phyloP scores from a whole-genome alignment of 1,140 invertebrate genomes.

The Propsilocerus akamusi region DNA sequence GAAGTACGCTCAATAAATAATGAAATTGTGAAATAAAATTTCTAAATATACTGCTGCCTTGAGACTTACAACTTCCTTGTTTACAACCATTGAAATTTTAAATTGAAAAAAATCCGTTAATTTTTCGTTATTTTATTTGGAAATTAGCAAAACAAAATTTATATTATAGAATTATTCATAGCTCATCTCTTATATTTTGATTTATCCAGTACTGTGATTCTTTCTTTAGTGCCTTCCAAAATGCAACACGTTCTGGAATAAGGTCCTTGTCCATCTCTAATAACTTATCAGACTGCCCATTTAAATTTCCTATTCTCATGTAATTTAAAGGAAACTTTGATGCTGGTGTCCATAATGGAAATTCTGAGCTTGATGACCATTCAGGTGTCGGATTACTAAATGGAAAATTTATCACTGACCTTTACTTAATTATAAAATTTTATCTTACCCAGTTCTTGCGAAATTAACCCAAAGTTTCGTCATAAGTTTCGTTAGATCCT shows the following conservation, averaged over 20 bases:
- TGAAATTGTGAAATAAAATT: too few relatives aligned
- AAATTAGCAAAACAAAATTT: too few relatives aligned
- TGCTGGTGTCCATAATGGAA: constrained; percentile 26
- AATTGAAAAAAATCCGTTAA: too few relatives aligned
- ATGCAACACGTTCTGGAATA: neutral
- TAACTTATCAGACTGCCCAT: neutral
- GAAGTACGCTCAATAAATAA: too few relatives aligned
- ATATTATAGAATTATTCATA: too few relatives aligned
- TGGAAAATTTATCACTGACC: neutral
- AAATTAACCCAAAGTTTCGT: constrained; percentile 50
- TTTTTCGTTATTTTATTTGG: too few relatives aligned
- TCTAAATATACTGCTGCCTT: too few relatives aligned
- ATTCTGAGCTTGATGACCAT: constrained; percentile 29
- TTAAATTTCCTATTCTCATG: constrained; percentile 21
- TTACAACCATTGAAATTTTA: too few relatives aligned
- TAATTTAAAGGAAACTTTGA: constrained; percentile 23
- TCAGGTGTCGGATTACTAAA: constrained; percentile 4
- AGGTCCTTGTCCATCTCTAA: neutral
- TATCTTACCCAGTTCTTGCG: constrained; percentile 38
- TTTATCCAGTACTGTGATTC: too few relatives aligned
- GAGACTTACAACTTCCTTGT: too few relatives aligned
- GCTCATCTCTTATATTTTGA: too few relatives aligned
- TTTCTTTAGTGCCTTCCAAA: neutral
- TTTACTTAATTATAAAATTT: neutral
- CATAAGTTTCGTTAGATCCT: constrained; percentile 29